These are phyloP conservation scores for Rhagoletis pomonella DNA, from an alignment of 1,140 invertebrate genomes.

Conservation along the genomic window DNA sequence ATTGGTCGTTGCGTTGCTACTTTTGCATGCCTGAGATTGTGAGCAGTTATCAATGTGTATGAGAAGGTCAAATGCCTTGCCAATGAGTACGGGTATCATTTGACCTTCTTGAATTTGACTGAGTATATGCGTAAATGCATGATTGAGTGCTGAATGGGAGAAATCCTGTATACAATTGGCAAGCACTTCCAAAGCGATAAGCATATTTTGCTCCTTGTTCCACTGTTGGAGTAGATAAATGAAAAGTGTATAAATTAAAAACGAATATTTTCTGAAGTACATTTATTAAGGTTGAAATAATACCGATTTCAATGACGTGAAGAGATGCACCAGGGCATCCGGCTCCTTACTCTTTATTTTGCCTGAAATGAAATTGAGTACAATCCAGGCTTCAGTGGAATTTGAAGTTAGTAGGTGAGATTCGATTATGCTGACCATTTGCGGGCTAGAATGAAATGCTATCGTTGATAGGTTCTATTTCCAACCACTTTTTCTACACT, in stretches of 20 bases:
- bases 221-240: constrained; percentile 47
- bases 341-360: constrained; percentile 61
- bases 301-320: constrained; percentile 59
- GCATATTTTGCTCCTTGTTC: constrained; percentile 59
- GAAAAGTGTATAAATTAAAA: not conserved
- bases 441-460: constrained; percentile 58
- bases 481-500: not conserved
- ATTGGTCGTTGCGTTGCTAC: not conserved
- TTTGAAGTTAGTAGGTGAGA: constrained; percentile 68
- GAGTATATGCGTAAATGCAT: constrained; percentile 63
- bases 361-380: constrained; percentile 69
- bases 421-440: constrained; percentile 65
- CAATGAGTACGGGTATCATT: constrained; percentile 56
- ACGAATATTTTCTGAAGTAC: too few relatives aligned
- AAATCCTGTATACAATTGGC: constrained; percentile 59
- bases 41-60: constrained; percentile 55
- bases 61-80: constrained; percentile 58
- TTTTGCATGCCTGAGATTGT: constrained; percentile 33
- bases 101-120: constrained; percentile 55
- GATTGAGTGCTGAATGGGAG: constrained; percentile 66
- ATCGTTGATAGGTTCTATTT: not conserved
- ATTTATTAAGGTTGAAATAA: not conserved
- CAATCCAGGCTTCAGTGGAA: constrained; percentile 70
- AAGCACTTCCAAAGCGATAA: constrained; percentile 59
- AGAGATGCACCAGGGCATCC: constrained; percentile 66